Conservation (phyloP, 2,888 invertebrate genomes). For the Parasteatoda lunata region DNA sequence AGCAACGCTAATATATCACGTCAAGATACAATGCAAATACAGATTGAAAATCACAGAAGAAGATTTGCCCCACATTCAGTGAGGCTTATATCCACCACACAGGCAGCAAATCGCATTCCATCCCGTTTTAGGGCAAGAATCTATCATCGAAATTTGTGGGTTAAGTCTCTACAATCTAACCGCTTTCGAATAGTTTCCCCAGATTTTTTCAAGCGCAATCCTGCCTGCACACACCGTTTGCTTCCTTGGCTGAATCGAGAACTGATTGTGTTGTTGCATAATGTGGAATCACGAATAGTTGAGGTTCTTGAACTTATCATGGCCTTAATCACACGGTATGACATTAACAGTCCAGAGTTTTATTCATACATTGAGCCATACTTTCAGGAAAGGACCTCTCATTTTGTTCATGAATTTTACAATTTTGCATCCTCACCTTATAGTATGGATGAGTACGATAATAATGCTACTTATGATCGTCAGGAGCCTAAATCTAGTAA, state of each 20-base stretch:
- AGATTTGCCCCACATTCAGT: slow-evolving; percentile 63
- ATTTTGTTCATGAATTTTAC: slow-evolving; percentile 92
- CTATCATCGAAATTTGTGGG: slow-evolving; percentile 86
- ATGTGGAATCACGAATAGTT: slow-evolving; percentile 72
- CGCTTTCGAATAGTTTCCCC: slow-evolving; percentile 84
- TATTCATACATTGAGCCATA: slow-evolving; percentile 81
- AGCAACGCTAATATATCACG: slow-evolving; percentile 23
- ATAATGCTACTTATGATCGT: slow-evolving; percentile 73
- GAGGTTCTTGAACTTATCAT: slow-evolving; percentile 82
- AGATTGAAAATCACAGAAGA: slow-evolving; percentile 48
- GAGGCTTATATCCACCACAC: slow-evolving; percentile 8
- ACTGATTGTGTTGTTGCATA: slow-evolving; percentile 80
- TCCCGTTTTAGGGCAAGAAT: slow-evolving; percentile 78
- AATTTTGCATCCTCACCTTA: slow-evolving; percentile 90
- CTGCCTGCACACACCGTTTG: slow-evolving; percentile 86
- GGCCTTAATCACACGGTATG: slow-evolving; percentile 79
- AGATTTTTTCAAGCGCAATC: slow-evolving; percentile 78
- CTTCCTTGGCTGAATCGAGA: slow-evolving; percentile 93
- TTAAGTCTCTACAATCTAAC: slow-evolving; percentile 81
- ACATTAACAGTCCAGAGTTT: slow-evolving; percentile 79
- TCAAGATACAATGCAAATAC: slow-evolving; percentile 14
- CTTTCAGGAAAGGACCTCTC: slow-evolving; percentile 83
- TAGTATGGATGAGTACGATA: slow-evolving; percentile 83
- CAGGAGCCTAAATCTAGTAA: background rate
- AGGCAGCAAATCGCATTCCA: background rate